Conservation (phyloP, 2,113 vertebrate genomes). For the Lagopus muta region DNA sequence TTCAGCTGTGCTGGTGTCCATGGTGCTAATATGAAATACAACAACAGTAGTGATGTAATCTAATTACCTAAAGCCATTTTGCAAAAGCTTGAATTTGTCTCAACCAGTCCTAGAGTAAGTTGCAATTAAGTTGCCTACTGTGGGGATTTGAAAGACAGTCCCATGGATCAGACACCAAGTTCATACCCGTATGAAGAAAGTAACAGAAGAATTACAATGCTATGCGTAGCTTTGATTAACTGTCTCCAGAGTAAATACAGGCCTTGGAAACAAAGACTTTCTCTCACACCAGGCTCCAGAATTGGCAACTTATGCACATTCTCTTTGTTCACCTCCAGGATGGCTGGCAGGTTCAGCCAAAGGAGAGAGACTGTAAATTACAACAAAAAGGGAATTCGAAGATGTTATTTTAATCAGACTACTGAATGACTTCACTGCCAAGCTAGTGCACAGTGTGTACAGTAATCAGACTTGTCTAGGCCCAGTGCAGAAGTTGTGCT, state of each 20-base stretch:
- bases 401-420: conserved; percentile 74
- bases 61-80: conserved; percentile 37
- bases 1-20: conserved; percentile 34
- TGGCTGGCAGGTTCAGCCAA: conserved; percentile 76
- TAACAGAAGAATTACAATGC: conserved; percentile 66
- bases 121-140: conserved; percentile 33
- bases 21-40: conserved; percentile 41
- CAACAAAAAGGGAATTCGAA: conserved; percentile 72
- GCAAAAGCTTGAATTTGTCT: conserved; percentile 21
- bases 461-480: conserved; percentile 27
- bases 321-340: conserved; percentile 76
- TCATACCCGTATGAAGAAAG: conserved; percentile 15
- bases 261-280: conserved; percentile 72
- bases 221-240: conserved; percentile 67
- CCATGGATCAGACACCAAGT: conserved; percentile 34
- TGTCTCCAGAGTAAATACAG: conserved; percentile 73
- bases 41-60: conserved; percentile 1
- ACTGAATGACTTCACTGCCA: conserved; percentile 55
- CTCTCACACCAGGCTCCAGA: conserved; percentile 67
- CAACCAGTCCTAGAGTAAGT: neutral
- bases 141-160: conserved; percentile 40
- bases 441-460: conserved; percentile 11
- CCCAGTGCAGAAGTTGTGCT: accelerated
- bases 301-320: conserved; percentile 75
- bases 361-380: conserved; percentile 74